Conservation (phyloP, 2,797 vertebrate species). For the Acanthiza pusilla region DNA sequence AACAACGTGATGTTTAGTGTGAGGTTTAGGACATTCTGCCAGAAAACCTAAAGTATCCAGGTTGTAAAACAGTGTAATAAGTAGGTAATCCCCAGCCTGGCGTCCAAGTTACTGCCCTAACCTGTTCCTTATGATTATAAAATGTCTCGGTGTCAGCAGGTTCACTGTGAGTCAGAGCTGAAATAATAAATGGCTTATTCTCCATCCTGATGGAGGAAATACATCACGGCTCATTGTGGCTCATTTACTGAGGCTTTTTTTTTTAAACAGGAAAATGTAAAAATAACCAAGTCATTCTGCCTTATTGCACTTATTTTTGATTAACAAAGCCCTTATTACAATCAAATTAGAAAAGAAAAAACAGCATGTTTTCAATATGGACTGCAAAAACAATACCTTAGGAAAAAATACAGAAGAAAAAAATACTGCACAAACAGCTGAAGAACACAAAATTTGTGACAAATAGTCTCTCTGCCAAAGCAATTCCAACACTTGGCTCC, state of each 20-base stretch:
- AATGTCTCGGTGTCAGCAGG: conserved; percentile 78
- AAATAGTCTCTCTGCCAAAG: conserved; percentile 63
- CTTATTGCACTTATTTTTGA: conserved; percentile 68
- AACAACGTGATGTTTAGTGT: conserved; percentile 84
- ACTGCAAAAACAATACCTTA: conserved; percentile 65
- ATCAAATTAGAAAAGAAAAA: conserved; percentile 64
- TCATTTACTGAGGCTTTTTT: conserved; percentile 76
- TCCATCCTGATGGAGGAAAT: conserved; percentile 95
- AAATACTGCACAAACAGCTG: conserved; percentile 57
- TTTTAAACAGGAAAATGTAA: conserved; percentile 95
- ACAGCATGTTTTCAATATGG: conserved; percentile 54
- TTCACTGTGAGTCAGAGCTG: conserved; percentile 85
- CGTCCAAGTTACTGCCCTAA: conserved; percentile 74
- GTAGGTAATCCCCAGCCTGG: conserved; percentile 71
- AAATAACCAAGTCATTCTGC: conserved; percentile 90
- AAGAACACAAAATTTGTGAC: conserved; percentile 57
- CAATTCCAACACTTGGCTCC: conserved; percentile 31
- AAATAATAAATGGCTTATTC: conserved; percentile 96
- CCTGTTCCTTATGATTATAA: conserved; percentile 79
- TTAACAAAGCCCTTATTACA: conserved; percentile 71
- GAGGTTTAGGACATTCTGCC: conserved; percentile 82
- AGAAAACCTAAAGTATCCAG: conserved; percentile 72
- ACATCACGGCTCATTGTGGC: conserved; percentile 96
- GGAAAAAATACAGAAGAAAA: conserved; percentile 45
- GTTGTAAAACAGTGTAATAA: conserved; percentile 74